Evolutionary conservation across 2,888 invertebrate species (phyloP), one percentile per base, ranked within the genome.

Genomic region (Gisinianus flammeolus): DNA sequence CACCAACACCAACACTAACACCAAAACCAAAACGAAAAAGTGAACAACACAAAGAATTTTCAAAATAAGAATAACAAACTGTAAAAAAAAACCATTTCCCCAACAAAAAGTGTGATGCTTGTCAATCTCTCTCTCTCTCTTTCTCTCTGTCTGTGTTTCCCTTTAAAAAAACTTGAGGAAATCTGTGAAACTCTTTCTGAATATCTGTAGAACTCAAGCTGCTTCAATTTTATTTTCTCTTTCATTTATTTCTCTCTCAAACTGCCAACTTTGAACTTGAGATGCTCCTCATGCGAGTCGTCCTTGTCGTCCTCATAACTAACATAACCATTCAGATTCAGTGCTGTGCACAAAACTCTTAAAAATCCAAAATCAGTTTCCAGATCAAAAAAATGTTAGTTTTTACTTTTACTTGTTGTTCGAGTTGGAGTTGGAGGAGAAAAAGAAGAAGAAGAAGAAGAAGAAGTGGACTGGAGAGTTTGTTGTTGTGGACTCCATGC

Each of bases 181-280:
- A 58, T 22, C 22, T 54, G 16, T 19, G 4, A 19, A 54, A 54
- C n/a, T 28, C 62, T 62, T 12, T 6, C 28, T 5, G 62, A 44
- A 30, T 62, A 3, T 6, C 28, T 5, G 62, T 16, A 30, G 68
- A 35, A 12, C 68, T 68, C 68, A 68, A 68, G 68, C 68, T 68
- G 68, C 0, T 68, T 68, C 68, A 31, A 68, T 68, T 68, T 68
- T 68, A 35, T 68, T 54, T 71, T 26, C 70, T 67, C n/a, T 67
- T 35, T 30, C 31, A 35, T 28, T 67, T 62, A 26, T 26, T 67
- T 6, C 67, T 31, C 31, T 24, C 16, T 69, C 6, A 67, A 33
- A 26, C 33, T 33, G 5, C 67, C 67, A 67, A 24, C 58, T 58
- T 1, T 2, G 8, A n/a, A 58, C 58, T 26, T 62, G 62, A 8